Percentiles rank a stretch among this genome's conserved stretches.
Conservation (phyloP, 1,140 invertebrate species). For the Brachionus paranguensis region DNA sequence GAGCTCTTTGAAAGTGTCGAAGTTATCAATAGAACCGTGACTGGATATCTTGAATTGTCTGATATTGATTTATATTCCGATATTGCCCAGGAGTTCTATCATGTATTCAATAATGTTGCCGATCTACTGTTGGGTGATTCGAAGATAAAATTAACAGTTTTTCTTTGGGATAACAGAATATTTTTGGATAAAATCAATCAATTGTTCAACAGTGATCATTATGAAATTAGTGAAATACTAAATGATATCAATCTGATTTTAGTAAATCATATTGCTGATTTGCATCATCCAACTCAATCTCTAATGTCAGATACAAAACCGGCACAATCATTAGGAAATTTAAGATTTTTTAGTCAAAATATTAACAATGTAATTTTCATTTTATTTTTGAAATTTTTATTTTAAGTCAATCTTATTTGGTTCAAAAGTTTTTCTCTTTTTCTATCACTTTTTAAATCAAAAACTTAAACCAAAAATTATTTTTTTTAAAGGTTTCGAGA, state of each 20-base stretch:
- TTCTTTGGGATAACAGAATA: slow-evolving; percentile 3
- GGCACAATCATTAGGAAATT: neutral
- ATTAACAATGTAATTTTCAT: neutral
- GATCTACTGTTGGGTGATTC: neutral
- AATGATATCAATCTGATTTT: neutral
- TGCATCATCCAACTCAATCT: neutral
- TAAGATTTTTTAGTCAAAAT: neutral
- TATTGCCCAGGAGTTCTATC: neutral
- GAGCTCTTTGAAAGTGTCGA: neutral
- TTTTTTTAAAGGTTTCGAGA: neutral
- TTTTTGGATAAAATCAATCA: neutral
- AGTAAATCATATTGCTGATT: neutral
- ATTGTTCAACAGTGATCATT: neutral
- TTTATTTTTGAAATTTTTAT: too few species aligned
- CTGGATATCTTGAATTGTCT: neutral
- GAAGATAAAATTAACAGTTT: neutral
- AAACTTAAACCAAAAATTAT: neutral
- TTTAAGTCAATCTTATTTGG: neutral
- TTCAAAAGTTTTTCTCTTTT: too few species aligned
- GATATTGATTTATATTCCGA: neutral
- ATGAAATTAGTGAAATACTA: neutral
- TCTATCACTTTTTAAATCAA: too few species aligned
- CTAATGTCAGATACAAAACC: neutral
- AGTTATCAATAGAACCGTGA: neutral
- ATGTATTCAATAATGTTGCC: neutral